Conservation (phyloP, 2,113 vertebrate genomes). For the Ophiodon elongatus region DNA sequence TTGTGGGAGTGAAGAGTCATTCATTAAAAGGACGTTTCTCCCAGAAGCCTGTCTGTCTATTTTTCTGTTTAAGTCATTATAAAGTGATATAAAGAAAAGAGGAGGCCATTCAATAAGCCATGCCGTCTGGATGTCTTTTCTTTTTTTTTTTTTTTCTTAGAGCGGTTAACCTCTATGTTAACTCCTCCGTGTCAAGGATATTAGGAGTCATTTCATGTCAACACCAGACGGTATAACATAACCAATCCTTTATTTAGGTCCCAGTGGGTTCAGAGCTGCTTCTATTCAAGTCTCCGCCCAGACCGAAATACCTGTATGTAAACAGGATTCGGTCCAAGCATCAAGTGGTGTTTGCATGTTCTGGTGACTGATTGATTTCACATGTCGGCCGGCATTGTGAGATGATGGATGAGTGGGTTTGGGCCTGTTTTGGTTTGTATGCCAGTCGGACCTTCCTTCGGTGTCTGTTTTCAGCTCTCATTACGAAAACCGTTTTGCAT, state of each 20-base stretch:
- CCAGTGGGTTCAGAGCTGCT: not conserved
- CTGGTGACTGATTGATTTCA: not conserved
- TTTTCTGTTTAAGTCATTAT: slow-evolving; percentile 40
- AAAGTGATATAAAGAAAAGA: slow-evolving; percentile 26
- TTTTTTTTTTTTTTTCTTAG: not conserved
- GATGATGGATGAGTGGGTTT: slow-evolving; percentile 36
- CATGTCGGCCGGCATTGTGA: not conserved
- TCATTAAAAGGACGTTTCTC: slow-evolving; percentile 65
- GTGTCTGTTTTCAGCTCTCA: slow-evolving; percentile 1
- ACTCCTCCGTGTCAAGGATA: slow-evolving; percentile 22
- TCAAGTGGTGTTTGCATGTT: not conserved
- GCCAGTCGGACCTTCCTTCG: not conserved
- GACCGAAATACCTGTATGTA: slow-evolving; percentile 15
- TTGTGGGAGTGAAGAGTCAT: slow-evolving; percentile 59
- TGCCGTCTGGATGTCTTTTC: slow-evolving; percentile 26
- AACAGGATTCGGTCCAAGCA: slow-evolving; percentile 16
- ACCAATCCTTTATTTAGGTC: slow-evolving; percentile 40
- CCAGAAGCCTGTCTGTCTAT: slow-evolving; percentile 24
- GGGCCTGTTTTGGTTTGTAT: not conserved
- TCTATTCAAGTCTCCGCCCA: not conserved
- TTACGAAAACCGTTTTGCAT: slow-evolving; percentile 3
- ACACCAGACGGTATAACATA: slow-evolving; percentile 10
- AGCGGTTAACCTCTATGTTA: slow-evolving; percentile 41
- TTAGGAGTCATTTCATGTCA: slow-evolving; percentile 38
- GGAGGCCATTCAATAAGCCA: slow-evolving; percentile 16